phyloP scores from a whole-genome alignment of 1,140 invertebrate genomes.

The Aphelenchoides avenae region DNA sequence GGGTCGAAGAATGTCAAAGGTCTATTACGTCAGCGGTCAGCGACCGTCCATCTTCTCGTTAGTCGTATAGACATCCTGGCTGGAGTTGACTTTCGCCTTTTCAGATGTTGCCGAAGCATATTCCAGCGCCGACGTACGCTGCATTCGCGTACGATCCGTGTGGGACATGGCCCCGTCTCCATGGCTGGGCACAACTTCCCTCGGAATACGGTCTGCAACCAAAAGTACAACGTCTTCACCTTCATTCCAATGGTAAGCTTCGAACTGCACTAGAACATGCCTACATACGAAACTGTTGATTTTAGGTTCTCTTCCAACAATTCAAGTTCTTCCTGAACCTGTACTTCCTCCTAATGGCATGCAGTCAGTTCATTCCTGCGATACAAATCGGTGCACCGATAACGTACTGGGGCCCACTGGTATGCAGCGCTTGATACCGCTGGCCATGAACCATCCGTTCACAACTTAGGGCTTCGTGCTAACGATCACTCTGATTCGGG shows the following conservation, averaged over 20 bases:
- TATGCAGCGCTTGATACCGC: slow-evolving; percentile 61
- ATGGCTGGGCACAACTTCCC: slow-evolving; percentile 71
- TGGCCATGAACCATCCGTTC: slow-evolving; percentile 2
- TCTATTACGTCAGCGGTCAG: not conserved
- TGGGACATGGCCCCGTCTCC: slow-evolving; percentile 61
- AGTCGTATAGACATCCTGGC: not conserved
- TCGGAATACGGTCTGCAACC: slow-evolving; percentile 92
- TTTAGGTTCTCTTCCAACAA: slow-evolving; percentile 85
- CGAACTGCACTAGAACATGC: slow-evolving; percentile 9
- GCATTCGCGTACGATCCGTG: slow-evolving; percentile 62
- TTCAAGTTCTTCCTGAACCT: slow-evolving; percentile 98
- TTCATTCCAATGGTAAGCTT: slow-evolving; percentile 84
- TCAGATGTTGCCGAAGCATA: slow-evolving; percentile 47
- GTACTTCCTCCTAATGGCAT: slow-evolving; percentile 95
- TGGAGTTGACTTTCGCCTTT: slow-evolving; percentile 17
- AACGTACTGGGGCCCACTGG: slow-evolving; percentile 95
- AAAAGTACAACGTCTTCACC: slow-evolving; percentile 96
- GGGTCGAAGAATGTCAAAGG: not conserved
- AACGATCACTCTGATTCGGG: slow-evolving; percentile 86
- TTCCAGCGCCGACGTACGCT: slow-evolving; percentile 43
- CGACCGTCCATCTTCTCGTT: not conserved
- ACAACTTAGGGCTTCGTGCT: slow-evolving; percentile 79
- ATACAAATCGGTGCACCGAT: slow-evolving; percentile 93
- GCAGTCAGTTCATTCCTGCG: slow-evolving; percentile 92
- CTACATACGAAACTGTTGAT: slow-evolving; percentile 8